Evolutionary conservation across 2,113 vertebrate genomes (phyloP), one percentile per base, ranked within the genome.

Genomic region (Grammomys surdaster): DNA sequence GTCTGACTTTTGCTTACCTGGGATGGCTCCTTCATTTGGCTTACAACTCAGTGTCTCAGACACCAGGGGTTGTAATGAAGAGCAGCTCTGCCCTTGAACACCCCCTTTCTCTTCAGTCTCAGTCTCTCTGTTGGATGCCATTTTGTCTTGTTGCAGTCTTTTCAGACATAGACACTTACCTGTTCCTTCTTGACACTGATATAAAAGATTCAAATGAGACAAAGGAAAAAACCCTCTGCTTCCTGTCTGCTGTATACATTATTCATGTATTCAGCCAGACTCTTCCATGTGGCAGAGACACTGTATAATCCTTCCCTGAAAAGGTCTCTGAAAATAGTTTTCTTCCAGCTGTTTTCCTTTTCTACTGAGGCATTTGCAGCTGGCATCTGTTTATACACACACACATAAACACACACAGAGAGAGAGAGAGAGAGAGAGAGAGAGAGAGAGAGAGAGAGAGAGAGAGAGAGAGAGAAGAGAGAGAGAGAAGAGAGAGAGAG

Each of bases 181-280:
- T 78, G 16, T 73, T 92, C 22, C 73, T 87, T 94, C 93, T 70
- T 56, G 43, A 76, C 13, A 36, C n/a, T 54, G 72, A 90, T 19
- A 12, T 11, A 65, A 67, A 88, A 80, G 75, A 46, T 65, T 90
- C 80, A 58, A 54, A 14, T 81, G 63, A 80, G 51, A 93, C 36
- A 26, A 70, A 72, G 72, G 43, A 46, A 40, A 36, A 60, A 33
- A 22, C 19, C 65, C 67, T 43, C 90, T 94, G 51, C 84, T 75
- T 93, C 54, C 58, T 26, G 36, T 48, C n/a, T 80, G 43, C 16
- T 63, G 33, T 93, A n/a, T 67, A 54, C 56, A 67, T 90, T 88
- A 92, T 92, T 95, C 67, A 87, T 82, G 75, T 19, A 31, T 76
- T 92, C 87, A 96, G 17, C n/a, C 92, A 88, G 87, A 86, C 40